Base-by-base conservation (phyloP, 2,888 invertebrate genomes). In the Caenorhabditis zanzibari region DNA sequence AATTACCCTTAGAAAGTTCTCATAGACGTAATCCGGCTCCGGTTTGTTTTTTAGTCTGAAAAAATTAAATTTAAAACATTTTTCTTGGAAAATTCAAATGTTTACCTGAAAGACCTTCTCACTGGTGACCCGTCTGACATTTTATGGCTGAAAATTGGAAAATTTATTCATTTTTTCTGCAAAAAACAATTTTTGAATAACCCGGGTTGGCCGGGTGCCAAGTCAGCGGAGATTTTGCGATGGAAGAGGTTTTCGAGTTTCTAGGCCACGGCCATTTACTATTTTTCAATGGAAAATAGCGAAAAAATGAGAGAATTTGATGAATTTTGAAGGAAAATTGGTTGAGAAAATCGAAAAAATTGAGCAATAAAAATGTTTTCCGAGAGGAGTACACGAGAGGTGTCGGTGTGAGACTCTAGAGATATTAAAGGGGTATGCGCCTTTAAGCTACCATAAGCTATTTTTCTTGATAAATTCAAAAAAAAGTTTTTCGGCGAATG, bases 11-110 rank as follows among this genome's bases (percentile, higher is more conserved):
- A 80, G 26, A 66, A 66, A 73, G 9, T 73, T 52, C 28, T 47
- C n/a, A 49, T 47, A 80, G 28, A 56, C 58, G 32, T 80, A 80
- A 32, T 72, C 63, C 16, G 56, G 56, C 1, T 44, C 2, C 16
- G 80, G 72, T 59, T 80, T 72, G 66, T 73, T 49, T 73, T 80
- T 72, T 9, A 80, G 38, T 56, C 80, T 80, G 64, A 19, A 80
- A 80, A 26, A 26, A n/a, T n/a, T n/a, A n/a, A n/a, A n/a, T n/a
- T n/a, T n/a, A n/a, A n/a, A n/a, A n/a, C n/a, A n/a, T n/a, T n/a
- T n/a, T n/a, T n/a, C n/a, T n/a, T n/a, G n/a, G n/a, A n/a, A n/a
- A n/a, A n/a, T n/a, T n/a, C n/a, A n/a, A 12, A 41, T 38, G 14
- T 16, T 56, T 64, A 81, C 81, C 81, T 68, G 24, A 22, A 74